phyloP scores from a whole-genome alignment of 1,140 invertebrate species.

The Asobara japonica region DNA sequence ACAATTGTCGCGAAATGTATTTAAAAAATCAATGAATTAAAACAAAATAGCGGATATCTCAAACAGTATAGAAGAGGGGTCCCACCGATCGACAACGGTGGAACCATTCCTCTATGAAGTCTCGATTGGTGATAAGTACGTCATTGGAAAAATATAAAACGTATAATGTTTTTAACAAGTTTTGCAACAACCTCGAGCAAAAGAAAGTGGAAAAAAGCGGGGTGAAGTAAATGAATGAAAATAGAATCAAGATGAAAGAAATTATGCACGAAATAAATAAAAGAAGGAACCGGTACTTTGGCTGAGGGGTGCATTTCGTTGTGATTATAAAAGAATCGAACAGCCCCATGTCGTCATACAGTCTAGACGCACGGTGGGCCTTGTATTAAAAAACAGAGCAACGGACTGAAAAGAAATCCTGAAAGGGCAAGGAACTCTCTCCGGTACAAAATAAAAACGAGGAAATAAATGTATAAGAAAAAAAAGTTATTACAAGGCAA shows the following conservation, averaged over 20 bases:
- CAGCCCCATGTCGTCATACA: conserved; percentile 41
- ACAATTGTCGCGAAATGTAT: too few relatives aligned
- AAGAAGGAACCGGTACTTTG: conserved; percentile 55
- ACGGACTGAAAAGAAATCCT: conserved; percentile 54
- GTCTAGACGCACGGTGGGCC: conserved; percentile 55
- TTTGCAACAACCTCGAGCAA: conserved; percentile 6
- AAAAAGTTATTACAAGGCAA: conserved; percentile 52
- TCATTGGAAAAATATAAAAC: conserved; percentile 31
- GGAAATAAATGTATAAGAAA: conserved; percentile 3
- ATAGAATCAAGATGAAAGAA: conserved; percentile 21
- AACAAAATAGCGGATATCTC: too few relatives aligned
- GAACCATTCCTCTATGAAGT: neutral
- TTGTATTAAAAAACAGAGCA: conserved; percentile 59
- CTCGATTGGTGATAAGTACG: neutral
- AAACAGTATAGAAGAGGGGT: too few relatives aligned
- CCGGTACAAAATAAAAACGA: conserved; percentile 16
- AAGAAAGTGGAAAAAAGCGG: conserved; percentile 18
- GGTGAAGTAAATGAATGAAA: conserved; percentile 25
- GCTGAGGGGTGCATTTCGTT: conserved; percentile 56
- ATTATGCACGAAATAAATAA: neutral
- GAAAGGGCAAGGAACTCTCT: conserved; percentile 63
- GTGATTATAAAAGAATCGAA: conserved; percentile 56
- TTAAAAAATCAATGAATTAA: too few relatives aligned
- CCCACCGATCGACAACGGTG: too few relatives aligned
- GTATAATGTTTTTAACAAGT: conserved; percentile 36